A percentile compares a stretch with the other conserved stretches of the same genome.
Conservation (phyloP, 2,113 vertebrate genomes). For the Spea bombifrons region DNA sequence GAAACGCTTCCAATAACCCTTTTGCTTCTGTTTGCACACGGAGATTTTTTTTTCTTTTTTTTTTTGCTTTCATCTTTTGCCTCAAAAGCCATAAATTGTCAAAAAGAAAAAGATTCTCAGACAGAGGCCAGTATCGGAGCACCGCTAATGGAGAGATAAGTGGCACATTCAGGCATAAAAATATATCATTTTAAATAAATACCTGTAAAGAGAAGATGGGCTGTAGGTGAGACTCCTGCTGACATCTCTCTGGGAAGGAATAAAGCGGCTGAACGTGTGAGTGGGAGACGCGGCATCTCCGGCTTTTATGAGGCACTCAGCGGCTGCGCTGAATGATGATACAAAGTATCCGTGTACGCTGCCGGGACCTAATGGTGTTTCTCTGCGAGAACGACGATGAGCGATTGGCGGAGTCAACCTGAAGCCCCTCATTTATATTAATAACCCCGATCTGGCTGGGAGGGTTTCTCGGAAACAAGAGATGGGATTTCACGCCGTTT, state of each 20-base stretch:
- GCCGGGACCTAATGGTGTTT: not conserved
- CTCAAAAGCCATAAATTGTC: constrained; percentile 7
- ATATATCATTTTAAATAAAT: constrained; percentile 2
- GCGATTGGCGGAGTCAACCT: not conserved
- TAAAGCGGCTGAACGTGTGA: not conserved
- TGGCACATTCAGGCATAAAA: not conserved
- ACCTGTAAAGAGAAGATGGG: not conserved
- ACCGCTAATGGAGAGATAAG: not conserved
- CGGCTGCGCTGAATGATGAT: constrained; percentile 1
- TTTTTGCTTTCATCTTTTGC: not conserved
- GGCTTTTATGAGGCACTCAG: constrained; percentile 5
- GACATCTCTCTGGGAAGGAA: not conserved
- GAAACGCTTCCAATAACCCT: not conserved
- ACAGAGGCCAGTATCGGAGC: not conserved
- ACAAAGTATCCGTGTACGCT: not conserved
- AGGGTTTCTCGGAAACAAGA: no score
- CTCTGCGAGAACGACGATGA: not conserved
- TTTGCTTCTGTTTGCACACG: not conserved
- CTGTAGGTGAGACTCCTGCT: not conserved
- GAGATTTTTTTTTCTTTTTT: not conserved
- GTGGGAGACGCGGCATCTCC: not conserved
- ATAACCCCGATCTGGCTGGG: not conserved
- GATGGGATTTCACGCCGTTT: no score
- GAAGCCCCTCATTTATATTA: not conserved
- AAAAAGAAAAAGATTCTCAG: not conserved